Conservation (phyloP, 2,797 vertebrate species). For the Chloroceryle inda region DNA sequence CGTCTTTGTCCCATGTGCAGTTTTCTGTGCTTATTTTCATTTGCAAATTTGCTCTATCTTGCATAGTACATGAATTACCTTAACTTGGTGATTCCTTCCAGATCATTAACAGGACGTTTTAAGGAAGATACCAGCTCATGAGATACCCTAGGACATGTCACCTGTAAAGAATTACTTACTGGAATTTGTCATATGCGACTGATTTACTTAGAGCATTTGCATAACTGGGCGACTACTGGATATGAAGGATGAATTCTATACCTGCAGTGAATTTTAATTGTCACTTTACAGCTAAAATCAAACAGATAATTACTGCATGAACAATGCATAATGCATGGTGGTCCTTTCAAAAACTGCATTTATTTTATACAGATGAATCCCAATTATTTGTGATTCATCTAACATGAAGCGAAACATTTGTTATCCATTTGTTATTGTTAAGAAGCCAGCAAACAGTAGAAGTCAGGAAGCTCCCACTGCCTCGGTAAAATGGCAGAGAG, state of each 20-base stretch:
- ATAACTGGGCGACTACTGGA: not conserved
- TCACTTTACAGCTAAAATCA: not conserved
- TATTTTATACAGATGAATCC: not conserved
- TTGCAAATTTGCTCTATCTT: not conserved
- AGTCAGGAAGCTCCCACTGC: conserved; percentile 20
- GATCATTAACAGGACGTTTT: not conserved
- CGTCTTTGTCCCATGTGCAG: not conserved
- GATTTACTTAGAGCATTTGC: not conserved
- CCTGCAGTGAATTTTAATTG: not conserved
- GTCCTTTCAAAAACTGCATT: not conserved
- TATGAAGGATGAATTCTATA: not conserved
- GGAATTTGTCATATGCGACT: not conserved
- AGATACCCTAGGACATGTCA: not conserved
- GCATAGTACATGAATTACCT: not conserved
- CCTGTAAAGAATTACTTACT: not conserved
- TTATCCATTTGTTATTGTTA: conserved; percentile 33
- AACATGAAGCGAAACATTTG: conserved; percentile 30
- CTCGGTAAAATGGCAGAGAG: not conserved
- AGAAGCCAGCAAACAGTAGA: conserved; percentile 22
- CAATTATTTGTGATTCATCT: not conserved
- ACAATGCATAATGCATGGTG: not conserved
- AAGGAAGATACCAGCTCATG: not conserved
- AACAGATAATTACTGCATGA: not conserved
- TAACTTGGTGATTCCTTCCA: not conserved
- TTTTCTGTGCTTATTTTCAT: not conserved